Conservation (phyloP, 2,888 invertebrate genomes). For the Cheilosia scutellata region DNA sequence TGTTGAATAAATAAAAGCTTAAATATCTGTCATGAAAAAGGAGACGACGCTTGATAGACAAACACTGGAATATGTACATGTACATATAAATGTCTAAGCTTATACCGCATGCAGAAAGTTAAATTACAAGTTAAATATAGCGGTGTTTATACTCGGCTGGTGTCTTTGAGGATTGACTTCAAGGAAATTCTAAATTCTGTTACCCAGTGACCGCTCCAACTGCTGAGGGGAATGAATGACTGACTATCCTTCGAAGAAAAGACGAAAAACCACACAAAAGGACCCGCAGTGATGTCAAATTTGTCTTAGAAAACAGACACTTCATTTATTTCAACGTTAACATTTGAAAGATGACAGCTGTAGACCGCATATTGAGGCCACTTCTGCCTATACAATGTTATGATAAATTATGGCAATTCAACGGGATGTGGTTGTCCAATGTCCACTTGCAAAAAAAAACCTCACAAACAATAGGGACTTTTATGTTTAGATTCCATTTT, state of each 20-base stretch:
- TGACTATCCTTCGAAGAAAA: neutral
- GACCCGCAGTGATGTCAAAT: constrained; percentile 18
- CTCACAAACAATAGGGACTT: too few species aligned
- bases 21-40: constrained; percentile 29
- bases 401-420: too few species aligned
- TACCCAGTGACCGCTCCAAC: too few species aligned
- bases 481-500: too few species aligned
- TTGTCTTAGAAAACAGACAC: constrained; percentile 31
- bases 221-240: too few species aligned
- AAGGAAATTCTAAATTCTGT: constrained; percentile 18
- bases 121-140: neutral
- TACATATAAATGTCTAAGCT: neutral
- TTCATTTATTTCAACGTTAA: constrained; percentile 10
- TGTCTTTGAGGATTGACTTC: constrained; percentile 58
- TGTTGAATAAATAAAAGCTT: constrained; percentile 67
- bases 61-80: constrained; percentile 1
- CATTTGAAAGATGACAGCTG: neutral
- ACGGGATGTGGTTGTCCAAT: too few species aligned
- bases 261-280: neutral
- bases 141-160: constrained; percentile 11
- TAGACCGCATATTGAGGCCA: neutral
- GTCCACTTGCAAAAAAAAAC: too few species aligned
- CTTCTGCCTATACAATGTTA: too few species aligned
- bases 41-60: constrained; percentile 40
- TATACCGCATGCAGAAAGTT: constrained; percentile 11